These are phyloP conservation scores for Fulica atra DNA, from an alignment of 2,113 vertebrate genomes.

Conservation along the genomic window DNA sequence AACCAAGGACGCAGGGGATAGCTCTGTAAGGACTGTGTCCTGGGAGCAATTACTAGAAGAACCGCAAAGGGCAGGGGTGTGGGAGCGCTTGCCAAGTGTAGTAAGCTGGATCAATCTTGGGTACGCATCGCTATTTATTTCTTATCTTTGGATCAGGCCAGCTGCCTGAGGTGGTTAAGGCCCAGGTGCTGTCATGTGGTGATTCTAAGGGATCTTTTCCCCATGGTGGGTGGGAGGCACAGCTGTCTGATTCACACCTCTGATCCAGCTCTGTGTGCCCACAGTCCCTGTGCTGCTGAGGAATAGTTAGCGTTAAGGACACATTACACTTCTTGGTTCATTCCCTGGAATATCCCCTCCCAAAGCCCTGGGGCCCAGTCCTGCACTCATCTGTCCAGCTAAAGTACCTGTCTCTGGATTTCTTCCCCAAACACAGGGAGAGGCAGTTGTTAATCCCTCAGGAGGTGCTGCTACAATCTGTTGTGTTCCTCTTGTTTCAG, in stretches of 20 bases:
- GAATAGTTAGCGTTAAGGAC: not conserved
- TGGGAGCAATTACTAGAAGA: not conserved
- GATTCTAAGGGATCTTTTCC: not conserved
- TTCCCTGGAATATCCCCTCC: not conserved
- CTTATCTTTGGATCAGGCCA: not conserved
- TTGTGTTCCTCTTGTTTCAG: constrained; percentile 71
- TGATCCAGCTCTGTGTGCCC: accelerated
- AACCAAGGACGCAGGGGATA: not conserved
- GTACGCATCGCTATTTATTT: not conserved
- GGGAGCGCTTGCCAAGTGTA: not conserved
- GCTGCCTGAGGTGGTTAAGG: not conserved
- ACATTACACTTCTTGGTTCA: not conserved
- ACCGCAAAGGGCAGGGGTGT: not conserved
- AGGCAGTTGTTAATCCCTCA: not conserved
- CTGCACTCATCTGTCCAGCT: not conserved
- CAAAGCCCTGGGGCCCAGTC: not conserved
- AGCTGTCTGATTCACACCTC: not conserved
- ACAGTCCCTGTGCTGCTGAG: not conserved
- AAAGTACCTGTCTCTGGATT: not conserved
- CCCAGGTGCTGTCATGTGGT: not conserved
- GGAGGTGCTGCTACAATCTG: not conserved
- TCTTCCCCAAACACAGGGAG: not conserved
- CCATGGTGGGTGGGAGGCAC: not conserved
- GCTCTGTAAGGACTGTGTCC: not conserved
- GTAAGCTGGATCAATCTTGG: not conserved